Evolutionary conservation across 2,888 invertebrate genomes (phyloP), one percentile per base, ranked within the genome.

Genomic region (Iselma pallidipennis): DNA sequence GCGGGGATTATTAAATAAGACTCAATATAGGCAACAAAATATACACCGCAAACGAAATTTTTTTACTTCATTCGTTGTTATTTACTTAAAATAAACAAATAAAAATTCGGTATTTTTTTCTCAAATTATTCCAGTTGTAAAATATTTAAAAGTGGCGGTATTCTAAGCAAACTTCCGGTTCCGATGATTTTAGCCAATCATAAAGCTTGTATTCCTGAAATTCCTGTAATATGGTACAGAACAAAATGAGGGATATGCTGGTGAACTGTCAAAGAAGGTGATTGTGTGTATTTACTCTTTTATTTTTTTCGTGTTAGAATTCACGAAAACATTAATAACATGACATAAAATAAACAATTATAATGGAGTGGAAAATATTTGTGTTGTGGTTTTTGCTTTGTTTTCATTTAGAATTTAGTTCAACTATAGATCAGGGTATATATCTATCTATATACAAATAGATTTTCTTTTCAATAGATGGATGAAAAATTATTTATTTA

Each of bases 401-500:
- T 67, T 68, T 68, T 49, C 59, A 61, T 57, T 58, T 67, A 50
- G 63, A 61, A 51, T 55, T 68, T 55, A 65, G 63, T 65, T 65
- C 58, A 48, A 66, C 69, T 42, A 57, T 70, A 58, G 71, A 71
- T 58, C 71, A 73, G 70, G 73, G 73, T 73, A 67, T 10, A 51
- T 9, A 7, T 2, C 16, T 19, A 10, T 59, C n/a, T 59, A 31
- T 21, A n/a, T n/a, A n/a, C n/a, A n/a, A n/a, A n/a, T n/a, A n/a
- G n/a, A n/a, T 48, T n/a, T 7, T 26, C 19, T 42, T 10, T 29
- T 26, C 2, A 51, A n/a, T 19, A 28, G 23, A 12, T 9, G 9
- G 31, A n/a, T n/a, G 10, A 19, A 37, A 6, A 12, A 26, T 55
- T 31, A 29, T 57, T 57, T 28, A 51, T 21, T 21, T 25, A 45